Percentiles rank a stretch among this genome's conserved stretches.
These are phyloP conservation scores for Coptodon rendalli DNA, from an alignment of 2,113 vertebrate genomes.

Conservation along the genomic window DNA sequence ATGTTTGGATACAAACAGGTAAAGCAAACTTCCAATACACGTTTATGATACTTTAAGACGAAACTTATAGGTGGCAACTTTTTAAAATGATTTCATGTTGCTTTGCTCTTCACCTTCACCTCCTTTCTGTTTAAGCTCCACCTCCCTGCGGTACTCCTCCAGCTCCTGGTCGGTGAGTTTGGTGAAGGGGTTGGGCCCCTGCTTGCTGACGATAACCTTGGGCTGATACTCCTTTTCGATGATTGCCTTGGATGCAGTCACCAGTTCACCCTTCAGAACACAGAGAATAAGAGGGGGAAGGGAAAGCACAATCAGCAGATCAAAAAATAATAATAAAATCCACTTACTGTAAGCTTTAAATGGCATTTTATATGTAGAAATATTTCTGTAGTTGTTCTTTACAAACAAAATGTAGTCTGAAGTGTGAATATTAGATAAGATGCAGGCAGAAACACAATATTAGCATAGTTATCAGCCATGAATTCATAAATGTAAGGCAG, in stretches of 20 bases:
- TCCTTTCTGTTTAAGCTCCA: slow-evolving; percentile 92
- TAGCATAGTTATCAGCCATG: not conserved
- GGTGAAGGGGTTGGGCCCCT: slow-evolving; percentile 95
- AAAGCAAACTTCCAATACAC: not conserved
- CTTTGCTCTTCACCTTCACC: slow-evolving; percentile 72
- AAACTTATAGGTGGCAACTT: not conserved
- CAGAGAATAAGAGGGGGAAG: not conserved
- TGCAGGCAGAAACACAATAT: not conserved
- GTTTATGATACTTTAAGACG: not conserved
- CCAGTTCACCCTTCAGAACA: slow-evolving; percentile 85
- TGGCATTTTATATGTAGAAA: not conserved
- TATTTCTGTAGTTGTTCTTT: not conserved
- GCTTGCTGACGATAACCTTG: slow-evolving; percentile 87
- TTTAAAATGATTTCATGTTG: not conserved
- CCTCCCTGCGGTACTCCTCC: slow-evolving; percentile 90
- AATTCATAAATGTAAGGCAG: not conserved
- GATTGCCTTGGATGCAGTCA: slow-evolving; percentile 97
- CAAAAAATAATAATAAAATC: not conserved
- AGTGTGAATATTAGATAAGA: not conserved
- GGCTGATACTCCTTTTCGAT: slow-evolving; percentile 98
- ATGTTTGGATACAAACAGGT: not conserved
- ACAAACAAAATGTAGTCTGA: not conserved
- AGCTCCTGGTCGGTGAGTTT: slow-evolving; percentile 89
- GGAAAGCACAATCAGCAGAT: not conserved
- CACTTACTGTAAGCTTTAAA: not conserved